These are phyloP conservation scores for Enteromius afrohamiltoni DNA, from an alignment of 2,797 vertebrate species.

Conservation along the genomic window DNA sequence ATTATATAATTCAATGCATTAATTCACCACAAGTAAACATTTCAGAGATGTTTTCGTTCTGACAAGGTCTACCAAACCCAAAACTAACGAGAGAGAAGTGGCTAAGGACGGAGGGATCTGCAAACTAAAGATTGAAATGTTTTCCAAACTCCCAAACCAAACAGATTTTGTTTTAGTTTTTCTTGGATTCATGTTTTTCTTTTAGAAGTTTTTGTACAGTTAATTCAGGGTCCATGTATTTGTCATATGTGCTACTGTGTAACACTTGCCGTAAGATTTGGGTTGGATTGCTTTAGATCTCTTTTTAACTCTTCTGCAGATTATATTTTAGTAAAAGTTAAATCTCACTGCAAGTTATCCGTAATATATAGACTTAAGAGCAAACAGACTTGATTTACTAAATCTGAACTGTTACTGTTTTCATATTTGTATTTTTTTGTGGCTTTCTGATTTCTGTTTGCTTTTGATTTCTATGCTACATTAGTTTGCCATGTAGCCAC, in stretches of 20 bases:
- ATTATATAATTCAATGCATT: constrained; percentile 33
- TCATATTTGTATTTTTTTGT: constrained; percentile 84
- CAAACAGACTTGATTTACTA: constrained; percentile 84
- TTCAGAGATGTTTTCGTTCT: constrained; percentile 30
- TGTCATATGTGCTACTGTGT: constrained; percentile 84
- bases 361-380: constrained; percentile 85
- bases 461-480: constrained; percentile 91
- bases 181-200: constrained; percentile 1
- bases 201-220: constrained; percentile 53
- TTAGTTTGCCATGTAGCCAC: constrained; percentile 99
- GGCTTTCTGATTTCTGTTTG: constrained; percentile 79
- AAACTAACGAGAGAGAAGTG: constrained; percentile 3
- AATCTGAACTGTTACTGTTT: constrained; percentile 93
- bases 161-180: constrained; percentile 27
- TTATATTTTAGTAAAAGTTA: constrained; percentile 79
- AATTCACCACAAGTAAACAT: constrained; percentile 8
- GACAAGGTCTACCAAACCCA: constrained; percentile 49
- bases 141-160: constrained; percentile 51
- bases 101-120: background rate
- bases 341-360: constrained; percentile 89
- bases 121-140: constrained; percentile 19
- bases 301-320: constrained; percentile 55
- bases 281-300: constrained; percentile 73
- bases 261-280: constrained; percentile 70
- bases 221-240: constrained; percentile 84